These are phyloP conservation scores for Pseudorhombus dupliciocellatus DNA, from an alignment of 2,113 vertebrate species.

Conservation along the genomic window DNA sequence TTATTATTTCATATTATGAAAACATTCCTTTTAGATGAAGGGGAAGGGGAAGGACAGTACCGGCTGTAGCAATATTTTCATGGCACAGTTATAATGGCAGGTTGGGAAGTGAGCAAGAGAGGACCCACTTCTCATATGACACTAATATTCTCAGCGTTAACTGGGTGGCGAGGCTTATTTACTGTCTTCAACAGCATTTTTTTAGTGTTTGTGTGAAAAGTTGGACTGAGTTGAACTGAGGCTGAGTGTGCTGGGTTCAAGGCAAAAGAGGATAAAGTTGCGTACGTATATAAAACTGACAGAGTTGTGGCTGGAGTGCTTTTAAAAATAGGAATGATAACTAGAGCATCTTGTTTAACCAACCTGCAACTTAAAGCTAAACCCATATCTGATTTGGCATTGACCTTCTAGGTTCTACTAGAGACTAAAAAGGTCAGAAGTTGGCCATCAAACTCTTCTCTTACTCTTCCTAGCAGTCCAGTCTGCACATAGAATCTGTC, in stretches of 20 bases:
- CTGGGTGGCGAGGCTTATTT: slow-evolving; percentile 47
- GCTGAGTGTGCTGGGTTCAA: slow-evolving; percentile 27
- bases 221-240: slow-evolving; percentile 37
- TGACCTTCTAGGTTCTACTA: too few species aligned
- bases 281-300: not conserved
- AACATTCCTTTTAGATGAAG: slow-evolving; percentile 67
- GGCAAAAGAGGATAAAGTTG: slow-evolving; percentile 6
- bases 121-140: slow-evolving; percentile 49
- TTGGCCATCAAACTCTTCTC: too few species aligned
- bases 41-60: slow-evolving; percentile 22
- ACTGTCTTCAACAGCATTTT: slow-evolving; percentile 30
- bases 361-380: too few species aligned
- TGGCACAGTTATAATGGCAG: slow-evolving; percentile 61
- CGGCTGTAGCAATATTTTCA: slow-evolving; percentile 52
- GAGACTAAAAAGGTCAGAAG: too few species aligned
- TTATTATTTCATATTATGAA: slow-evolving; percentile 80
- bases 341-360: too few species aligned
- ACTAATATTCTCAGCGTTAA: slow-evolving; percentile 48
- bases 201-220: slow-evolving; percentile 35
- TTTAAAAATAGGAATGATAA: too few species aligned
- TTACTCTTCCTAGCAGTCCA: too few species aligned
- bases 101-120: slow-evolving; percentile 45
- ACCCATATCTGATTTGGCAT: too few species aligned
- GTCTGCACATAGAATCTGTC: too few species aligned
- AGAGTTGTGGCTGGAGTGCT: not conserved